A percentile compares a stretch with the other conserved stretches of the same genome.
phyloP scores from a whole-genome alignment of 2,888 invertebrate species.

The Diarsia dahlii region DNA sequence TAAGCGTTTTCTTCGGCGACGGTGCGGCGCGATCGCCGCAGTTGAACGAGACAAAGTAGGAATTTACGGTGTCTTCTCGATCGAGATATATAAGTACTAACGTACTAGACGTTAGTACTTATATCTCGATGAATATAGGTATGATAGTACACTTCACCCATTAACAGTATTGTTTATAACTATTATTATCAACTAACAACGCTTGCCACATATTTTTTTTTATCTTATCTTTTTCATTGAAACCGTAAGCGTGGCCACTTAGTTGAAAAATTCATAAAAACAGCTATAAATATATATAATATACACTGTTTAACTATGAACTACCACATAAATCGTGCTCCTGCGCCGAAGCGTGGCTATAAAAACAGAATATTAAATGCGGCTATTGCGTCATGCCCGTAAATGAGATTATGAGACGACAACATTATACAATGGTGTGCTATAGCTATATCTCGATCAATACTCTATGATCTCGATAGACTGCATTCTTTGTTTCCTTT shows the following conservation, averaged over 20 bases:
- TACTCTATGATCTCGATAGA: too few species aligned
- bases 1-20: too few species aligned
- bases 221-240: conserved; percentile 47
- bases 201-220: conserved; percentile 24
- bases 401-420: conserved; percentile 74
- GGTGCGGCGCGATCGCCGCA: too few species aligned
- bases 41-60: too few species aligned
- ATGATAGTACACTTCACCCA: conserved; percentile 2
- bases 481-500: conserved; percentile 10
- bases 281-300: conserved; percentile 11
- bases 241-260: conserved; percentile 19
- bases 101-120: too few species aligned
- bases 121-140: too few species aligned
- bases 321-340: conserved; percentile 50
- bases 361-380: conserved; percentile 78
- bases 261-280: conserved; percentile 8
- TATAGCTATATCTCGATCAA: background rate
- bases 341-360: conserved; percentile 65
- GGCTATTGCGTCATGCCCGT: conserved; percentile 76
- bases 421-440: conserved; percentile 3
- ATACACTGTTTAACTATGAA: conserved; percentile 50
- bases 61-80: too few species aligned
- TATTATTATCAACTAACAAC: conserved; percentile 11
- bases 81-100: too few species aligned
- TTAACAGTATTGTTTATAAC: conserved; percentile 15